Evolutionary conservation across 2,113 vertebrate genomes (phyloP).

Genomic region (Nibea coibor): DNA sequence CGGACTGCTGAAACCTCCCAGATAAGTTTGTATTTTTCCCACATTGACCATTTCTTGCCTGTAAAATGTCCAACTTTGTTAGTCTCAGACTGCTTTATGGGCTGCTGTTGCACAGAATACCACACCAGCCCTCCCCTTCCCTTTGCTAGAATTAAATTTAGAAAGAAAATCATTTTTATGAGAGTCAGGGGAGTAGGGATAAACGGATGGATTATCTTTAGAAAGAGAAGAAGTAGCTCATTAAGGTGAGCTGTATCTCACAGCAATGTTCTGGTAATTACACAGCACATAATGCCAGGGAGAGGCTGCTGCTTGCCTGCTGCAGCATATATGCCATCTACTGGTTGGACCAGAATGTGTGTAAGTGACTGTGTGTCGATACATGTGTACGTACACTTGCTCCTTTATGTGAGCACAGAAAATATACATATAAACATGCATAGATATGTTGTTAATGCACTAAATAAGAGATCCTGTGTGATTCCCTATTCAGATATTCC

Average conservation of each 20-base stretch:
- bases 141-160: conserved; percentile 77
- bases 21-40: conserved; percentile 50
- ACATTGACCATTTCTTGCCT: conserved; percentile 59
- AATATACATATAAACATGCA: neutral
- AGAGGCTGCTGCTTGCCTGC: conserved; percentile 39
- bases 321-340: conserved; percentile 54
- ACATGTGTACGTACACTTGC: neutral
- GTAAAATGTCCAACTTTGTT: conserved; percentile 73
- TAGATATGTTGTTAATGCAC: neutral
- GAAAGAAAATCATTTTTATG: conserved; percentile 81
- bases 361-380: neutral
- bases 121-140: conserved; percentile 47
- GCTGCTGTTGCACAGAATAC: conserved; percentile 34
- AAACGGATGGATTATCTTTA: conserved; percentile 80
- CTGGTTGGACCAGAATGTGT: conserved; percentile 25
- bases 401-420: neutral
- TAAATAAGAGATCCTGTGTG: neutral
- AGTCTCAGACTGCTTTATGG: conserved; percentile 73
- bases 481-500: neutral
- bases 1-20: conserved; percentile 50
- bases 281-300: conserved; percentile 65
- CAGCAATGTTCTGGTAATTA: conserved; percentile 80
- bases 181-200: conserved; percentile 84
- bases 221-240: conserved; percentile 80
- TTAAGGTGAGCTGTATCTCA: conserved; percentile 81